Evolutionary conservation across 2,797 vertebrate species (phyloP).

Genomic region (Balearica regulorum): DNA sequence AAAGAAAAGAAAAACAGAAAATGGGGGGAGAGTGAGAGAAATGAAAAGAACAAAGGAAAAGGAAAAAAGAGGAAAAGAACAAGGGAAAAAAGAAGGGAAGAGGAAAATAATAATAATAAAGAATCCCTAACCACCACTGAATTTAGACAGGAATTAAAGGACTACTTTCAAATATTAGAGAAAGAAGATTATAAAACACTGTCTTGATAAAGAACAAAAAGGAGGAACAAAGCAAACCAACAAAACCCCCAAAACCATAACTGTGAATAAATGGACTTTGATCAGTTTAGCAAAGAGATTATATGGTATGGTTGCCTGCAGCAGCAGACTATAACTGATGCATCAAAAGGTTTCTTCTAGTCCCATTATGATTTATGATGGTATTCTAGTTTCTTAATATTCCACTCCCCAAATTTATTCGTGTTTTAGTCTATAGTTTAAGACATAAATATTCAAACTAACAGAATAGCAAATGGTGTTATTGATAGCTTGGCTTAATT

Average conservation of each 20-base stretch:
- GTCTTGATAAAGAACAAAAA: background rate
- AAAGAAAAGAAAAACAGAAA: background rate
- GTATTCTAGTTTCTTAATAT: background rate
- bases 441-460: background rate
- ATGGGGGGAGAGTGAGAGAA: background rate
- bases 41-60: background rate
- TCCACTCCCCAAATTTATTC: background rate
- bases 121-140: background rate
- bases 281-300: background rate
- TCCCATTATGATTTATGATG: background rate
- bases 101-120: too few species aligned
- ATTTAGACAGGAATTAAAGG: background rate
- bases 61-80: background rate
- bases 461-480: background rate
- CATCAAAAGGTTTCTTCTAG: background rate
- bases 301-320: background rate
- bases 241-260: fast-evolving
- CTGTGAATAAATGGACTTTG: background rate
- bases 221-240: background rate
- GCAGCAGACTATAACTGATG: background rate
- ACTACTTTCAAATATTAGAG: background rate
- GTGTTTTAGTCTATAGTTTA: background rate
- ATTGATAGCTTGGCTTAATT: background rate
- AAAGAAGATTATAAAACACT: background rate
- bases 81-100: too few species aligned